Conservation (phyloP, 1,140 invertebrate genomes). For the Metopolophium dirhodum region DNA sequence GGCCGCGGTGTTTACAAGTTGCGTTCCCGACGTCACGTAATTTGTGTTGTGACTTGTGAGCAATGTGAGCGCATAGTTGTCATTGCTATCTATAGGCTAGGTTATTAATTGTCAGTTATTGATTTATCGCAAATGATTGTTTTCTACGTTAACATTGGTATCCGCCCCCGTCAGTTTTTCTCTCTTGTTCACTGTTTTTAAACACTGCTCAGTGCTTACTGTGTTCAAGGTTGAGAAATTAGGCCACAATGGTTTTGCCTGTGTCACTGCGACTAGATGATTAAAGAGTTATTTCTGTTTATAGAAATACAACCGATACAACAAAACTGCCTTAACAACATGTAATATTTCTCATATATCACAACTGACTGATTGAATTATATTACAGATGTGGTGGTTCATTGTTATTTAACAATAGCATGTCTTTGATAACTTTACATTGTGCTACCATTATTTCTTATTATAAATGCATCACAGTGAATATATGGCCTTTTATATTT, state of each 20-base stretch:
- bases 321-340: neutral
- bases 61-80: neutral
- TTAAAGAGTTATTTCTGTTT: conserved; percentile 15
- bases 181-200: neutral
- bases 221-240: conserved; percentile 8
- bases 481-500: neutral
- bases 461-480: neutral
- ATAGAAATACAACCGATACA: neutral
- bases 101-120: neutral
- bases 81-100: neutral
- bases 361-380: neutral
- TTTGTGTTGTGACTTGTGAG: neutral
- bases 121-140: neutral
- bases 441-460: neutral
- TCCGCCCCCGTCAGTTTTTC: neutral
- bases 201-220: neutral
- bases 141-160: neutral
- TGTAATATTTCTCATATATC: neutral
- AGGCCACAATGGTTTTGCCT: conserved; percentile 1
- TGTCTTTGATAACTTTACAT: neutral
- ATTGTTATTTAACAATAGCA: neutral
- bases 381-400: neutral
- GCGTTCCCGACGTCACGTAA: neutral
- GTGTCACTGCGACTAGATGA: neutral
- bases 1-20: neutral